Evolutionary conservation across 2,888 invertebrate species (phyloP), one percentile per base, ranked within the genome.

Genomic region (Opisthograptis luteolata): DNA sequence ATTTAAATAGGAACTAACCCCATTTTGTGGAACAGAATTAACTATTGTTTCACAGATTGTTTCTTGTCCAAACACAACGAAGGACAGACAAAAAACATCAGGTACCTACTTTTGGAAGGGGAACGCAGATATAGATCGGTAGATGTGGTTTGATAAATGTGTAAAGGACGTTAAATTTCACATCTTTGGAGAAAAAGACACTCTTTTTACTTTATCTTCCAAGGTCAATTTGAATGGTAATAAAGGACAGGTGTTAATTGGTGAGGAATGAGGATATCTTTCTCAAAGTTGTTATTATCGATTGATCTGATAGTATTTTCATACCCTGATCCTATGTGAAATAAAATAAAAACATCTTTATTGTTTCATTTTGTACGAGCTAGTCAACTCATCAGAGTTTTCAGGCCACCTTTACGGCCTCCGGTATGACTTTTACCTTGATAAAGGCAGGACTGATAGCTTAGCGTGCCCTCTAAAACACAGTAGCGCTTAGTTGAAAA

Each of bases 71-170:
- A 87, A 88, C 84, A 88, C 65, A 61, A 58, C 66, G 58, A 68
- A 62, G 70, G 73, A 72, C 64, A 40, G 82, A 87, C 79, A 88
- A 89, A 88, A 89, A 87, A 87, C 82, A 87, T 79, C 87, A 87
- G 89, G 89, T 87, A 87, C n/a, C n/a, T n/a, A n/a, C 57, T 63
- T 49, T 49, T 35, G 47, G 46, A 57, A 58, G 57, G 37, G 65
- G 59, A 46, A 60, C 58, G 59, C 39, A 46, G 69, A 73, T 62
- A 66, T 66, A 70, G 52, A 73, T 65, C 48, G 41, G 51, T 66
- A 63, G 72, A 71, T 65, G 47, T 58, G 68, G 49, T 62, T 46
- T 31, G 45, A 44, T 37, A 40, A 5, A 2, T 20, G 36, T 42
- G 14, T 42, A 37, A 43, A 32, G 37, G 44, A 46, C 62, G 39